Conservation (phyloP, 2,888 invertebrate genomes). For the Eurois occulta region DNA sequence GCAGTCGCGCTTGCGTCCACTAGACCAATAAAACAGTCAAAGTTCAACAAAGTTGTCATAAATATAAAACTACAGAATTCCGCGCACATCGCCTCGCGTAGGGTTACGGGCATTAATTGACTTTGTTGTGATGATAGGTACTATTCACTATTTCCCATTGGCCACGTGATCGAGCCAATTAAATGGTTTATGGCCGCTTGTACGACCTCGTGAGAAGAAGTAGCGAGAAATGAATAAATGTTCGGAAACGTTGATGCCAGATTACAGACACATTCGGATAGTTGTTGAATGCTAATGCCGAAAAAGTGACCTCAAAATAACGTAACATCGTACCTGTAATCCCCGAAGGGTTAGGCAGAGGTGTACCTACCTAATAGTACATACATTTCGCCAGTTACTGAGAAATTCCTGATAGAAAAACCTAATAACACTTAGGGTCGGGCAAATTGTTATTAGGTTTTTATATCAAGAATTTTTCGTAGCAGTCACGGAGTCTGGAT, state of each 20-base stretch:
- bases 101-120: constrained; percentile 64
- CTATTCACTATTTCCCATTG: constrained; percentile 63
- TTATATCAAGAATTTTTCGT: no score
- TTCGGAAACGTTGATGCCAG: neutral
- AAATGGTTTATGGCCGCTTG: constrained; percentile 49
- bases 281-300: neutral
- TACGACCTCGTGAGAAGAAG: constrained; percentile 31
- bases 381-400: no score
- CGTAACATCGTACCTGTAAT: no score
- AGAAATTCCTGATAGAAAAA: no score
- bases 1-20: no score
- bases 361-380: no score
- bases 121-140: constrained; percentile 66
- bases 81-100: constrained; percentile 12
- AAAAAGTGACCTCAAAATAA: neutral
- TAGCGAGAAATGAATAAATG: constrained; percentile 5
- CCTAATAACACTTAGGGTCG: no score
- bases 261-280: neutral
- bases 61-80: constrained; percentile 10
- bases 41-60: neutral
- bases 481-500: no score
- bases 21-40: neutral
- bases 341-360: no score
- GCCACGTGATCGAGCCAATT: constrained; percentile 64
- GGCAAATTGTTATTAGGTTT: no score